A percentile compares a stretch with the other conserved stretches of the same genome.
Evolutionary conservation across 2,113 vertebrate genomes (phyloP).

Genomic region (Furnarius figulus): DNA sequence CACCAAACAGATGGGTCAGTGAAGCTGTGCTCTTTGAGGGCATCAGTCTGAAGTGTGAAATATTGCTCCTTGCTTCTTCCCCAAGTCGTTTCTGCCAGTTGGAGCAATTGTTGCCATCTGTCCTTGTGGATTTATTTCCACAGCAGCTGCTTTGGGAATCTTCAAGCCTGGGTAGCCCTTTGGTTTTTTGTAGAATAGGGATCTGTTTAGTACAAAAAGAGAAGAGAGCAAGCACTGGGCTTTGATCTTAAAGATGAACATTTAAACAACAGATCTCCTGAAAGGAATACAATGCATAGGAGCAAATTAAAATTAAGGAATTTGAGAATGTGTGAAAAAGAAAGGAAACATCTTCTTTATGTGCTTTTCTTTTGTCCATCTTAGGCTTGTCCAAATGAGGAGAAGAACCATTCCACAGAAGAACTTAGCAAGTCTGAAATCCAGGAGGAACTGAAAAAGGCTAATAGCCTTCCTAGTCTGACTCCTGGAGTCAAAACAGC

Average conservation of each 20-base stretch:
- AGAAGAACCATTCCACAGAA: slow-evolving; percentile 65
- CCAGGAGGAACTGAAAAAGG: slow-evolving; percentile 72
- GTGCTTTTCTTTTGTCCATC: slow-evolving; percentile 14
- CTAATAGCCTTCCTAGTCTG: slow-evolving; percentile 66
- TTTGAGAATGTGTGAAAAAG: neutral
- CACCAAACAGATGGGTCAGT: neutral
- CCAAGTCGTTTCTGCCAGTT: neutral
- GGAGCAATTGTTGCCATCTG: neutral
- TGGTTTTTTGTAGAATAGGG: neutral
- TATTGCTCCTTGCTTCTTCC: neutral
- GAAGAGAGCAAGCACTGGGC: neutral
- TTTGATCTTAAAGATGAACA: neutral
- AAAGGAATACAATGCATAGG: neutral
- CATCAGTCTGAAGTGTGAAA: neutral
- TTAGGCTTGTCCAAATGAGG: slow-evolving; percentile 67
- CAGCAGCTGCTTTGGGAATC: neutral
- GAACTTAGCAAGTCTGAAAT: slow-evolving; percentile 43
- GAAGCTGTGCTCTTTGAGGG: neutral
- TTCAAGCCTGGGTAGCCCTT: neutral
- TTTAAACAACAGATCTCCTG: neutral
- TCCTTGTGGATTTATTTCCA: neutral
- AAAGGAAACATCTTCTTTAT: neutral
- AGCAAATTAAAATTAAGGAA: neutral
- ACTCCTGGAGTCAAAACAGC: slow-evolving; percentile 55
- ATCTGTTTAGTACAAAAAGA: neutral